Evolutionary conservation across 92 coral and sea anemone genomes (phyloP).

Genomic region (Phenganax subtilis): DNA sequence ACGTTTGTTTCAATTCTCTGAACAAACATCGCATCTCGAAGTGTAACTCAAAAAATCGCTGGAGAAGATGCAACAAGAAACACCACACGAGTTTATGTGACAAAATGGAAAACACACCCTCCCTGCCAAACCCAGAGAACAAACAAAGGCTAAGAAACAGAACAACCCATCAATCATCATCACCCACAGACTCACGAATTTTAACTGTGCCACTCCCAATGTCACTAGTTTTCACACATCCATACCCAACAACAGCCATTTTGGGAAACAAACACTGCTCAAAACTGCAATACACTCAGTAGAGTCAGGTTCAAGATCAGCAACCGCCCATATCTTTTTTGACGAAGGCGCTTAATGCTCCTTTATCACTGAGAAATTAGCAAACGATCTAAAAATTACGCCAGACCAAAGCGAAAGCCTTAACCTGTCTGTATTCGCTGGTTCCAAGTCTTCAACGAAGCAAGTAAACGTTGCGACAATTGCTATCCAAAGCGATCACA

Average conservation of each 20-base stretch:
- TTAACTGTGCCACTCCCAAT: too few relatives aligned
- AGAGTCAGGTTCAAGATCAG: neutral
- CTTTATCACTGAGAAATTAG: conserved; percentile 48
- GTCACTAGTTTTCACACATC: too few relatives aligned
- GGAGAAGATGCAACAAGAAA: neutral
- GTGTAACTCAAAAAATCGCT: conserved; percentile 4
- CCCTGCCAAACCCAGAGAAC: too few relatives aligned
- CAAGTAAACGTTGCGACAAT: conserved; percentile 30
- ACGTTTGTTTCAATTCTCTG: conserved; percentile 6
- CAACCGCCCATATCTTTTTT: conserved; percentile 43
- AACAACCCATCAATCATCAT: too few relatives aligned
- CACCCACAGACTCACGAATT: too few relatives aligned
- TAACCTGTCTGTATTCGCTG: conserved; percentile 38
- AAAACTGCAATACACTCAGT: conserved; percentile 46
- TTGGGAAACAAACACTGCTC: too few relatives aligned
- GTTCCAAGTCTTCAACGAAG: too few relatives aligned
- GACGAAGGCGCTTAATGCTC: conserved; percentile 54
- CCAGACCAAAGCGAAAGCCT: conserved; percentile 24
- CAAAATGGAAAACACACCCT: too few relatives aligned
- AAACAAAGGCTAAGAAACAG: too few relatives aligned
- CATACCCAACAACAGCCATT: too few relatives aligned
- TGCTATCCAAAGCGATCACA: conserved; percentile 37
- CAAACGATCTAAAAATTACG: conserved; percentile 37
- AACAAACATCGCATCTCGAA: conserved; percentile 4
- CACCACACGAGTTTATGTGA: neutral